Evolutionary conservation across 35 echinoderm and acorn worm genomes (phyloP).

Genomic region (Acanthaster planci): DNA sequence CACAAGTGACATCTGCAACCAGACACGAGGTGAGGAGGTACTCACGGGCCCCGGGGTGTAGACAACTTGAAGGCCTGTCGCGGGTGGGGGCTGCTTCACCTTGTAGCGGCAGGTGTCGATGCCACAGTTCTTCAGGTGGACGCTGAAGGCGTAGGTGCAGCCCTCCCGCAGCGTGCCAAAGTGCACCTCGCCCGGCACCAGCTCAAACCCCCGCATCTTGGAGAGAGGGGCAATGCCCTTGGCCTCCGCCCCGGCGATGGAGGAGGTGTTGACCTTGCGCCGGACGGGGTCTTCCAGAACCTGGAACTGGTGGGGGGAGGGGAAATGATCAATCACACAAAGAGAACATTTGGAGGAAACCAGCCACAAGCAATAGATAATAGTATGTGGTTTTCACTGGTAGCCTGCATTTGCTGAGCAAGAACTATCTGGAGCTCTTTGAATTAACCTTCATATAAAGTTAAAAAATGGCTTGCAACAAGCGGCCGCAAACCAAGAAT

Average conservation of each 20-base stretch:
- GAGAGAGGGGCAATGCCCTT: slow-evolving; percentile 53
- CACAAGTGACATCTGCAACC: background rate
- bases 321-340: too few species aligned
- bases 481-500: too few species aligned
- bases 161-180: slow-evolving; percentile 86
- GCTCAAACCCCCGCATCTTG: slow-evolving; percentile 81
- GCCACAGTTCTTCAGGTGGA: slow-evolving; percentile 87
- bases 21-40: background rate
- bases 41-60: slow-evolving; percentile 95
- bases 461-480: too few species aligned
- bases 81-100: slow-evolving; percentile 89
- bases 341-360: too few species aligned
- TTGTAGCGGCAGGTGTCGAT: slow-evolving; percentile 91
- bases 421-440: too few species aligned
- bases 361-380: too few species aligned
- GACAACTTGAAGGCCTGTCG: slow-evolving; percentile 82
- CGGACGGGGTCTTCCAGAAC: slow-evolving; percentile 84
- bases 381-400: too few species aligned
- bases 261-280: slow-evolving; percentile 83
- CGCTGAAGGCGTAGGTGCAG: slow-evolving; percentile 82
- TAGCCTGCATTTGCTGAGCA: too few species aligned
- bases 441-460: too few species aligned
- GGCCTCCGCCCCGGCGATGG: slow-evolving; percentile 71
- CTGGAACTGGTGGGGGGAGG: slow-evolving; percentile 58
- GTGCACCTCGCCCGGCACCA: slow-evolving; percentile 84